These are phyloP conservation scores for Spinibarbus caldwelli DNA, from an alignment of 2,797 vertebrate genomes.

Conservation along the genomic window DNA sequence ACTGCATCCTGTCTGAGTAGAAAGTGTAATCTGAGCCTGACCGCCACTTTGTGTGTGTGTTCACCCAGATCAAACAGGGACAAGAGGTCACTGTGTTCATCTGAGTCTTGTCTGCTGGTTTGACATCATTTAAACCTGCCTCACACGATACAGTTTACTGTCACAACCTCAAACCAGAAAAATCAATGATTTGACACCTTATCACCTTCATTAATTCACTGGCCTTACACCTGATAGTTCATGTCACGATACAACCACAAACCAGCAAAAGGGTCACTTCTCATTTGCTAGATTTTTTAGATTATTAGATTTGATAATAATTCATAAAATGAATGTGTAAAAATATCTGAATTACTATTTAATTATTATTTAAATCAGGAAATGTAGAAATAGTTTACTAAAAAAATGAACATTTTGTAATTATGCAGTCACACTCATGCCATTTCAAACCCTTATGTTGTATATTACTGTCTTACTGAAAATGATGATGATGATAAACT, in stretches of 20 bases:
- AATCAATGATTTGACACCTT: slow-evolving; percentile 42
- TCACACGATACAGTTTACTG: slow-evolving; percentile 22
- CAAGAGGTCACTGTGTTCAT: slow-evolving; percentile 69
- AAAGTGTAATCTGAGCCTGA: slow-evolving; percentile 73
- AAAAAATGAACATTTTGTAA: background rate
- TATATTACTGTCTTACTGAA: background rate
- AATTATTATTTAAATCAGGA: too few relatives aligned
- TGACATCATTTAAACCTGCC: slow-evolving; percentile 22
- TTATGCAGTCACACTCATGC: background rate
- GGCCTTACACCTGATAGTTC: background rate
- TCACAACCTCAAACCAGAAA: background rate
- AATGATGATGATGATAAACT: background rate
- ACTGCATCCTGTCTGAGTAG: slow-evolving; percentile 36
- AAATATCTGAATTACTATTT: too few relatives aligned
- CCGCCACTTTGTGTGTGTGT: slow-evolving; percentile 55
- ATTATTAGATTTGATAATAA: background rate
- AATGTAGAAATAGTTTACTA: background rate
- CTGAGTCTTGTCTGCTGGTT: slow-evolving; percentile 42
- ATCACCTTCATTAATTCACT: slow-evolving; percentile 14
- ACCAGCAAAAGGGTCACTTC: background rate
- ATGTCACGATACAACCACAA: background rate
- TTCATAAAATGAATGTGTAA: background rate
- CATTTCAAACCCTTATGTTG: background rate
- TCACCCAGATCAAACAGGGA: slow-evolving; percentile 75
- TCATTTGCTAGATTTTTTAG: background rate